A percentile compares a stretch with the other conserved stretches of the same genome.
Evolutionary conservation across 2,797 vertebrate species (phyloP).

Genomic region (Eleutherodactylus coqui): DNA sequence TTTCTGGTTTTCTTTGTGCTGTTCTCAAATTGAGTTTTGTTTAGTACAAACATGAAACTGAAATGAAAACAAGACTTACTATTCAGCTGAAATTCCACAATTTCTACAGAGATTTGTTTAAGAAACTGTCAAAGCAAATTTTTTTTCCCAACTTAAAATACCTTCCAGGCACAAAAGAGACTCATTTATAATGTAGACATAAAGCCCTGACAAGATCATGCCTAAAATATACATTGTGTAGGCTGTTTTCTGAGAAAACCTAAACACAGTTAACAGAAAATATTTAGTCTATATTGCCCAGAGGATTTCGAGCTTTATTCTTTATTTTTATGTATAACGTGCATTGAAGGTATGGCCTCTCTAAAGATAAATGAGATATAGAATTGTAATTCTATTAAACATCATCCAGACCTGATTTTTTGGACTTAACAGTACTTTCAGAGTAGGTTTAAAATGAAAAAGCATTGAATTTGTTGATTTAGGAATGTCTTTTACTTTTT

Average conservation of each 20-base stretch:
- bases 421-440: too few species aligned
- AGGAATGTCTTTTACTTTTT: too few species aligned
- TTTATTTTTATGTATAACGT: too few species aligned
- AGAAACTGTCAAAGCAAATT: conserved; percentile 36
- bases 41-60: conserved; percentile 60
- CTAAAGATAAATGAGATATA: too few species aligned
- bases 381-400: too few species aligned
- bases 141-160: conserved; percentile 33
- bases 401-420: too few species aligned
- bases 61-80: conserved; percentile 58
- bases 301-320: too few species aligned
- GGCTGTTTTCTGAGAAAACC: background rate
- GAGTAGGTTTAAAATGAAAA: too few species aligned
- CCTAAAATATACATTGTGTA: background rate
- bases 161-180: background rate
- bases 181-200: conserved; percentile 9
- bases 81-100: conserved; percentile 20
- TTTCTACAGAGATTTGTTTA: conserved; percentile 47
- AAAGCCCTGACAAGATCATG: background rate
- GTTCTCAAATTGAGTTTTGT: conserved; percentile 54
- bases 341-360: too few species aligned
- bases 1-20: conserved; percentile 53
- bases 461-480: too few species aligned
- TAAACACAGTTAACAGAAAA: background rate
- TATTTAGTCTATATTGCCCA: background rate